Evolutionary conservation across 2,797 vertebrate species (phyloP).

Genomic region (Crypturellus tataupa): DNA sequence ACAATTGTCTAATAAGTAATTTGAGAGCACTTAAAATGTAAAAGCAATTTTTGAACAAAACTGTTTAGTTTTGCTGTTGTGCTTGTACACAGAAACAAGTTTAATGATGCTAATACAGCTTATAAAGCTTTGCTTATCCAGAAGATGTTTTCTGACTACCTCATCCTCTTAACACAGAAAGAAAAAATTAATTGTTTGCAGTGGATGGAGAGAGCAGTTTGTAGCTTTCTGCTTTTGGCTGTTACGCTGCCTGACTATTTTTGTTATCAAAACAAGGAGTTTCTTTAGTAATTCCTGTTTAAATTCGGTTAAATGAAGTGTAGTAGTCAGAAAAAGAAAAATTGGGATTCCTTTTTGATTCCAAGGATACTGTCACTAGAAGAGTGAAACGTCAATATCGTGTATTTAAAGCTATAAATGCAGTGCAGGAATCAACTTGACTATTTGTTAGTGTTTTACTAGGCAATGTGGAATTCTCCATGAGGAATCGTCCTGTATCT

Average conservation of each 20-base stretch:
- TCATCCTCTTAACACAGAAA: background rate
- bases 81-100: background rate
- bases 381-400: constrained; percentile 3
- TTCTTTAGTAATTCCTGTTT: background rate
- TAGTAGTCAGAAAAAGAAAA: background rate
- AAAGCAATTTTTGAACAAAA: background rate
- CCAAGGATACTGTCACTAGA: background rate
- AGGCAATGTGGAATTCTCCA: background rate
- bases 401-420: background rate
- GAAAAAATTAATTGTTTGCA: background rate
- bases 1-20: constrained; percentile 44
- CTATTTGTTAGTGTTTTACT: background rate
- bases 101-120: background rate
- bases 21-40: background rate
- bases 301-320: background rate
- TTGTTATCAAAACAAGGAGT: background rate
- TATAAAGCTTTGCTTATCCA: background rate
- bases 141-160: constrained; percentile 1
- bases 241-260: background rate
- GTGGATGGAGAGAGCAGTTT: background rate
- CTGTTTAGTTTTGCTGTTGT: background rate
- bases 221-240: background rate
- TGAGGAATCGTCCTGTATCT: background rate
- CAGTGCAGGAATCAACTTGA: background rate
- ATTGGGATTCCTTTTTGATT: background rate